These are phyloP conservation scores for Limnothrissa miodon DNA, from an alignment of 2,113 vertebrate genomes.

Conservation along the genomic window DNA sequence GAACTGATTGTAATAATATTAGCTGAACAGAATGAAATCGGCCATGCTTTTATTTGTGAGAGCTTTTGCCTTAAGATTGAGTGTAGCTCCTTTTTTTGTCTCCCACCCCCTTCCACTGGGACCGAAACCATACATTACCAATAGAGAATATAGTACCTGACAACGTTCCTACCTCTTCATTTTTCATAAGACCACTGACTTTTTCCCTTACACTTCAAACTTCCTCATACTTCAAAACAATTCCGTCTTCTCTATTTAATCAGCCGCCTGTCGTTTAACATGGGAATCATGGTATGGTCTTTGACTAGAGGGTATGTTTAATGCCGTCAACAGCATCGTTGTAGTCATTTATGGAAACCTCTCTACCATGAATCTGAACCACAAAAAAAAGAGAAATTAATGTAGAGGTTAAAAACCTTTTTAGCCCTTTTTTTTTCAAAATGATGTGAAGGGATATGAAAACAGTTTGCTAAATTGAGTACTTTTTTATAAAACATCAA, in stretches of 20 bases:
- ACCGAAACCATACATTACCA: conserved; percentile 39
- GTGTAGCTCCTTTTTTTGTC: not conserved
- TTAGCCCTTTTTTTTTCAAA: not conserved
- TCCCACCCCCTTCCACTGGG: conserved; percentile 32
- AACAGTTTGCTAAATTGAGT: conserved; percentile 19
- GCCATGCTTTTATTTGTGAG: not conserved
- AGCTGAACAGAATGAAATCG: not conserved
- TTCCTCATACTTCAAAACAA: not conserved
- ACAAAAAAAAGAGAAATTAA: not conserved
- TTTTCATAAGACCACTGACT: conserved; percentile 48
- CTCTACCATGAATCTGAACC: not conserved
- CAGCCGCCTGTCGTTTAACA: conserved; percentile 8
- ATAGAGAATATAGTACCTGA: conserved; percentile 49
- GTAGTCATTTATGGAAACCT: not conserved
- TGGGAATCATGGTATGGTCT: conserved; percentile 17
- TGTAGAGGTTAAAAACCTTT: not conserved
- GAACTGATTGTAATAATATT: conserved; percentile 9
- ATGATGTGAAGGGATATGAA: conserved; percentile 20
- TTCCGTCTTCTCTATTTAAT: not conserved
- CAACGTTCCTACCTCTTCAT: conserved; percentile 70
- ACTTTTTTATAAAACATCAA: not conserved
- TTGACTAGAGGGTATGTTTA: conserved; percentile 3
- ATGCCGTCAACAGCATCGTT: conserved; percentile 6
- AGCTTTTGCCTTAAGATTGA: not conserved
- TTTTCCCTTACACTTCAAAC: not conserved